Base-by-base conservation (phyloP, 2,888 invertebrate genomes). In the Chrysolina haemoptera region DNA sequence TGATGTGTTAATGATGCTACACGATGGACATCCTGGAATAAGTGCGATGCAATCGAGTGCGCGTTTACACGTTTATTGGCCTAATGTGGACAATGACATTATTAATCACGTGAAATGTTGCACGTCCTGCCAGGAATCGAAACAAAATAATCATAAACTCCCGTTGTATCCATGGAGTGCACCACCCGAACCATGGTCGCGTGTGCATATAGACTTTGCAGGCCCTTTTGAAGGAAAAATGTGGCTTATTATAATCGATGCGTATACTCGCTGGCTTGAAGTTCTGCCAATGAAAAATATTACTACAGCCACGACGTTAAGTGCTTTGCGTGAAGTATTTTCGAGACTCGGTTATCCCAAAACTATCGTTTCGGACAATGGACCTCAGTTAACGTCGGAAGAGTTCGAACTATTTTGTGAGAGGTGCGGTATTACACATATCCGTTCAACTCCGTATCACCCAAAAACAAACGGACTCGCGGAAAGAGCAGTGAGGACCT, bases 21-120 rank as follows among this genome's bases (percentile, higher is more conserved):
- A 77, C 62, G 74, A 76, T 41, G 74, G 75, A 35, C 78, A 79
- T 62, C 74, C 73, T 0, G 78, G 76, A n/a, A 74, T 78, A n/a
- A 75, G 68, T 6, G 79, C 79, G 10, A 78, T 81, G 80, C 76
- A 78, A 65, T 78, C 80, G 11, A 55, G 73, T 10, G 73, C 80
- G 20, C 46, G 65, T 59, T 35, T 77, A 43, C 79, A 81, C 64
- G 75, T 81, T 14, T 80, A 76, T 68, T 79, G 81, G 79, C 81
- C 78, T 53, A 27, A 27, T 27, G 27, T 27, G 27, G 27, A 27
- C 27, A 27, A 27, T 27, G 27, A 27, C 27, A 27, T 1, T 27
- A 27, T 27, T 27, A 27, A 27, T 27, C 27, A 27, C 27, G 66
- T 70, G 59, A 22, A 22, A 35, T 78, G 78, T 53, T 16, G 10